Conservation (phyloP, 1,140 invertebrate genomes). For the Eciton burchellii region DNA sequence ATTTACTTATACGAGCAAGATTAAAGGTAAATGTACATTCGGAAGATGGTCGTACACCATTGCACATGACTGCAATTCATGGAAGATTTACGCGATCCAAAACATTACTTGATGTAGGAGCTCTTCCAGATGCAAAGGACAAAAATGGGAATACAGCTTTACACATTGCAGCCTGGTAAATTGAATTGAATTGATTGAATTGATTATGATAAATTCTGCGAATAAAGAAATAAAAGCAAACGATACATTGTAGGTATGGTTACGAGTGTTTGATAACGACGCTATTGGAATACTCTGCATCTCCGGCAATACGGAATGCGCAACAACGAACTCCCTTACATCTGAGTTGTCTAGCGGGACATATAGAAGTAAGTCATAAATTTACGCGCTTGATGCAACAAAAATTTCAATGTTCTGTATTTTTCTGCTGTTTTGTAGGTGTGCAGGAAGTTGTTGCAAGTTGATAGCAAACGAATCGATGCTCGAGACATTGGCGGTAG, state of each 20-base stretch:
- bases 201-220: neutral
- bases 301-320: conserved; percentile 85
- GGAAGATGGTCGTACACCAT: conserved; percentile 88
- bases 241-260: conserved; percentile 76
- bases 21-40: conserved; percentile 87
- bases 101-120: conserved; percentile 86
- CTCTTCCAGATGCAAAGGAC: conserved; percentile 85
- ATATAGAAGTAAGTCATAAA: conserved; percentile 78
- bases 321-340: conserved; percentile 84
- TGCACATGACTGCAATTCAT: conserved; percentile 89
- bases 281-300: conserved; percentile 85
- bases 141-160: conserved; percentile 86
- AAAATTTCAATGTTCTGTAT: neutral
- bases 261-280: conserved; percentile 86
- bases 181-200: neutral
- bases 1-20: conserved; percentile 86
- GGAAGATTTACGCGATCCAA: conserved; percentile 89
- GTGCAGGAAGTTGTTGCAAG: conserved; percentile 78
- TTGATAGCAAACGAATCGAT: conserved; percentile 77
- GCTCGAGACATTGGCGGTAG: conserved; percentile 82
- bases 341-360: conserved; percentile 84
- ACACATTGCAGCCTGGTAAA: conserved; percentile 86
- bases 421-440: conserved; percentile 62
- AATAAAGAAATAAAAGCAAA: neutral
- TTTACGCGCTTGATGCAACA: neutral